phyloP scores from a whole-genome alignment of 2,888 invertebrate species.

The Scotopteryx bipunctaria region DNA sequence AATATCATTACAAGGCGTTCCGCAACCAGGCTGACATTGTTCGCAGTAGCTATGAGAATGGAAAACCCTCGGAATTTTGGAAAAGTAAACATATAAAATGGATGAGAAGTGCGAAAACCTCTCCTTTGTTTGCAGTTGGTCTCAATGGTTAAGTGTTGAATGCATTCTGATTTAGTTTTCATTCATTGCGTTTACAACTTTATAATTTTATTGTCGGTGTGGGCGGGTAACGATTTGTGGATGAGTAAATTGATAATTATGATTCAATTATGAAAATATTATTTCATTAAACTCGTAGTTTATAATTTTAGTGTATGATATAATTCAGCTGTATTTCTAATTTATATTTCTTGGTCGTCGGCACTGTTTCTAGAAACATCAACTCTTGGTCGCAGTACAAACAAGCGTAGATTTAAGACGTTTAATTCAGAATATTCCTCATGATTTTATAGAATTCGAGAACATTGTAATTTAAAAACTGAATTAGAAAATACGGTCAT shows the following conservation, averaged over 20 bases:
- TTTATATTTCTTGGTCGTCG: too few species aligned
- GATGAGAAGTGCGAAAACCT: background rate
- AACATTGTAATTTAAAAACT: too few species aligned
- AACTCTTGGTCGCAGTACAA: too few species aligned
- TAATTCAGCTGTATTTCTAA: too few species aligned
- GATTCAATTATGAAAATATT: background rate
- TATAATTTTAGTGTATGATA: too few species aligned
- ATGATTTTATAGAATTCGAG: too few species aligned
- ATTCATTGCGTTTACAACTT: background rate
- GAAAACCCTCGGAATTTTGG: constrained; percentile 3
- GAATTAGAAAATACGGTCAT: too few species aligned
- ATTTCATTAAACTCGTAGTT: too few species aligned
- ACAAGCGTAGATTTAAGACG: too few species aligned
- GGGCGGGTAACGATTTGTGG: background rate
- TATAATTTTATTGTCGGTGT: background rate
- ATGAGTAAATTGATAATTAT: background rate
- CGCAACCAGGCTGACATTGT: background rate
- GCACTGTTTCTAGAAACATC: too few species aligned
- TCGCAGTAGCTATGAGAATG: background rate
- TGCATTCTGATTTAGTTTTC: background rate
- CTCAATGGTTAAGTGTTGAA: background rate
- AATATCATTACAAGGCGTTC: constrained; percentile 1
- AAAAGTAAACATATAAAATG: background rate
- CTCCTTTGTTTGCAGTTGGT: background rate
- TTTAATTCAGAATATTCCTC: background rate